These are phyloP conservation scores for Ceriagrion tenellum DNA, from an alignment of 2,888 invertebrate genomes.

Conservation along the genomic window DNA sequence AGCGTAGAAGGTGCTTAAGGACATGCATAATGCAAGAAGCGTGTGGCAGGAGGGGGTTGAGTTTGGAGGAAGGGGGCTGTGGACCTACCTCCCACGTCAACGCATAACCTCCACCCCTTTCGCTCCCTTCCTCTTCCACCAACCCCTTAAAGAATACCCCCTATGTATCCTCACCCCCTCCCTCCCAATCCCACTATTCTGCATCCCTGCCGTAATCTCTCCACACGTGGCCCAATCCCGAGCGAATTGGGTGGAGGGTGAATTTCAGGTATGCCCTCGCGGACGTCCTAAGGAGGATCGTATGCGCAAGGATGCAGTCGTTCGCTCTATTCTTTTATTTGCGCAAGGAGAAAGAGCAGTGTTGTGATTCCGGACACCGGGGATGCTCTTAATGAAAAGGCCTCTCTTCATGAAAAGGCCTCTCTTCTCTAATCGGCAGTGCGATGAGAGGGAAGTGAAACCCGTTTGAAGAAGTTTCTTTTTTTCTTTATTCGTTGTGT, in stretches of 20 bases:
- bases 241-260: background rate
- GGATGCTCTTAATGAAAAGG: slow-evolving; percentile 26
- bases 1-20: slow-evolving; percentile 61
- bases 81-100: background rate
- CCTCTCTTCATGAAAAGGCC: background rate
- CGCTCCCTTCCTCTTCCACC: background rate
- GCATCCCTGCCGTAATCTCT: background rate
- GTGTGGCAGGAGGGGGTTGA: background rate
- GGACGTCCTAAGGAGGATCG: background rate
- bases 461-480: too few species aligned
- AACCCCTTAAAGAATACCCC: background rate
- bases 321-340: background rate
- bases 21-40: slow-evolving; percentile 59
- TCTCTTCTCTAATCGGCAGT: background rate
- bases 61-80: background rate
- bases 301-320: background rate
- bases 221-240: background rate
- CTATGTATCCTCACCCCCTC: background rate
- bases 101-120: background rate
- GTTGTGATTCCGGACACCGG: slow-evolving; percentile 12
- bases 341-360: background rate
- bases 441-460: background rate
- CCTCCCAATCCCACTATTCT: background rate
- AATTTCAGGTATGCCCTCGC: background rate
- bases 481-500: too few species aligned